Evolutionary conservation across 2,888 invertebrate species (phyloP).

Genomic region (Ennomos erosarius): DNA sequence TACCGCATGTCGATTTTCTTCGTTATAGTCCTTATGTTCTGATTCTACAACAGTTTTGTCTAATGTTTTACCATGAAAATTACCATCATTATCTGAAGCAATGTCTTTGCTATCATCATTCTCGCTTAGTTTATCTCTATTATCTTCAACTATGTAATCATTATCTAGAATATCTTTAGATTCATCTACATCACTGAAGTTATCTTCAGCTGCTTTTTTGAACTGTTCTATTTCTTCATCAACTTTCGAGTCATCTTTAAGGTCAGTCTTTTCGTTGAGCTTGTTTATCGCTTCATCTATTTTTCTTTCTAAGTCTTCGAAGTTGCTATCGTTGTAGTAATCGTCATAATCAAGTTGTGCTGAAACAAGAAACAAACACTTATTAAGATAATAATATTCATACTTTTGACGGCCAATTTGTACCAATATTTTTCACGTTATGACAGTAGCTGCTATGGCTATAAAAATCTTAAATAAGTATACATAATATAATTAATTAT

Average conservation of each 20-base stretch:
- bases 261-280: slow-evolving; percentile 32
- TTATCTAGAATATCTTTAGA: slow-evolving; percentile 32
- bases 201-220: slow-evolving; percentile 29
- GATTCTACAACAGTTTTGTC: slow-evolving; percentile 27
- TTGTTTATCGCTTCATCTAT: slow-evolving; percentile 31
- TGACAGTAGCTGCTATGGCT: too few species aligned
- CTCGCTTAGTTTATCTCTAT: slow-evolving; percentile 47
- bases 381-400: background rate
- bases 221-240: slow-evolving; percentile 37
- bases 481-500: too few species aligned
- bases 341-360: slow-evolving; percentile 43
- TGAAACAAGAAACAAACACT: slow-evolving; percentile 39
- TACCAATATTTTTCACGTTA: too few species aligned
- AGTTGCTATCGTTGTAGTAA: slow-evolving; percentile 31
- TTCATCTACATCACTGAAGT: slow-evolving; percentile 18
- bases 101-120: slow-evolving; percentile 28
- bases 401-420: too few species aligned
- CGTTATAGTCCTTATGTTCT: slow-evolving; percentile 27
- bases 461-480: too few species aligned
- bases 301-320: slow-evolving; percentile 28
- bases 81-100: slow-evolving; percentile 12
- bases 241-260: slow-evolving; percentile 29
- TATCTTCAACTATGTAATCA: slow-evolving; percentile 70
- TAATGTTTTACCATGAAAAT: slow-evolving; percentile 18
- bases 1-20: slow-evolving; percentile 23